phyloP scores from a whole-genome alignment of 2,888 invertebrate genomes.

The Ochropacha duplaris region DNA sequence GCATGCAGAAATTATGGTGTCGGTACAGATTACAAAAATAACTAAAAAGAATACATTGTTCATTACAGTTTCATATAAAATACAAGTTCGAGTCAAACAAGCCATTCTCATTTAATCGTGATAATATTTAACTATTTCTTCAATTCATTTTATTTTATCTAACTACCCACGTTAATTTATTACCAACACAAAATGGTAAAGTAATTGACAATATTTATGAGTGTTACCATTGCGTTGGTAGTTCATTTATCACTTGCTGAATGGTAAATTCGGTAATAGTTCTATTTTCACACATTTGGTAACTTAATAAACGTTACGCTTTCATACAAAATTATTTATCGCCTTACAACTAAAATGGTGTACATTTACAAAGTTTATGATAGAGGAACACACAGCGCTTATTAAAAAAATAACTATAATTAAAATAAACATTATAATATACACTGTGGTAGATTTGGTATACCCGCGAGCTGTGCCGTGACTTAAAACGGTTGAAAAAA shows the following conservation, averaged over 20 bases:
- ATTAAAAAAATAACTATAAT: conserved; percentile 47
- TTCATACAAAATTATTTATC: neutral
- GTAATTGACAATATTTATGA: neutral
- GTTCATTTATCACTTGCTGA: neutral
- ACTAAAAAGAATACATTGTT: neutral
- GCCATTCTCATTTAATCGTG: neutral
- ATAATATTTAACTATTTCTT: neutral
- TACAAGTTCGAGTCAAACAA: neutral
- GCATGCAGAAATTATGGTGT: conserved; percentile 41
- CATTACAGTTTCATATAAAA: neutral
- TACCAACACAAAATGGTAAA: neutral
- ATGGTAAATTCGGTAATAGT: conserved; percentile 3
- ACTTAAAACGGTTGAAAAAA: conserved; percentile 34
- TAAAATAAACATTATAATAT: conserved; percentile 48
- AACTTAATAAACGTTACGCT: conserved; percentile 16
- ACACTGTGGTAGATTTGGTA: conserved; percentile 77
- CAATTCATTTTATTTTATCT: neutral
- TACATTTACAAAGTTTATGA: conserved; percentile 60
- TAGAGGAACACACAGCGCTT: conserved; percentile 76
- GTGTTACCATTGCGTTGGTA: neutral
- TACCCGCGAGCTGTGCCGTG: conserved; percentile 59
- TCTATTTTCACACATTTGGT: conserved; percentile 22
- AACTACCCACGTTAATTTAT: neutral
- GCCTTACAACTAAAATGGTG: conserved; percentile 7
- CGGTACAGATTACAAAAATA: conserved; percentile 17